Conservation (phyloP, 2,888 invertebrate species). For the Eupelmus urozonus region DNA sequence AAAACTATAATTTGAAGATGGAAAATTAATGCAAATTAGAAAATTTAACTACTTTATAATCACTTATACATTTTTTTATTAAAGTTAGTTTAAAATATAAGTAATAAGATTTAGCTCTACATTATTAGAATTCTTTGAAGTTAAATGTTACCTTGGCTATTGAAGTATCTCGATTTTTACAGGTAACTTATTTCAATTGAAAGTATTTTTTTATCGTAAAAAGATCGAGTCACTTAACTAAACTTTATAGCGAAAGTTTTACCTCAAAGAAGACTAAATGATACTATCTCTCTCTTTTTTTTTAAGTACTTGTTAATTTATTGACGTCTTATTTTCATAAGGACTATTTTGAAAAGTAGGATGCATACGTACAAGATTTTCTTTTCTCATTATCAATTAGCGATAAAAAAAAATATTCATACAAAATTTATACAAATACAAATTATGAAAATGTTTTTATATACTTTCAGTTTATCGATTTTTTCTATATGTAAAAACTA, state of each 20-base stretch:
- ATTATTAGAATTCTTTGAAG: not conserved
- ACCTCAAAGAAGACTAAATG: not conserved
- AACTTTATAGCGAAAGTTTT: not conserved
- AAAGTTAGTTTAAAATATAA: not conserved
- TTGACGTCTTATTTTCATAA: slow-evolving; percentile 1
- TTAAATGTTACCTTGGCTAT: no score
- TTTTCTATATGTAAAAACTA: slow-evolving; percentile 19
- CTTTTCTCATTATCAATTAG: not conserved
- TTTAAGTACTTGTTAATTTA: not conserved
- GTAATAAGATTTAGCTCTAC: not conserved
- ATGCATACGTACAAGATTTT: slow-evolving; percentile 3
- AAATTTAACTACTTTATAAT: slow-evolving; percentile 12
- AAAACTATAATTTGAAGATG: not conserved
- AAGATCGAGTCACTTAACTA: not conserved
- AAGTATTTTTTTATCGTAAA: not conserved
- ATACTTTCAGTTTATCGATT: slow-evolving; percentile 31
- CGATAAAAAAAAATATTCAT: slow-evolving; percentile 18
- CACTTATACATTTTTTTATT: not conserved
- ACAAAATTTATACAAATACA: slow-evolving; percentile 42
- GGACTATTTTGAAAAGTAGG: not conserved
- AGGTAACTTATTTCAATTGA: not conserved
- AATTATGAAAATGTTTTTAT: slow-evolving; percentile 32
- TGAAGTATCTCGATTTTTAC: not conserved
- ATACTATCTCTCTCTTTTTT: slow-evolving; percentile 6
- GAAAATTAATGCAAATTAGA: slow-evolving; percentile 55